Evolutionary conservation across 2,113 vertebrate species (phyloP), one percentile per base, ranked within the genome.

Genomic region (Hystrix brachyura): DNA sequence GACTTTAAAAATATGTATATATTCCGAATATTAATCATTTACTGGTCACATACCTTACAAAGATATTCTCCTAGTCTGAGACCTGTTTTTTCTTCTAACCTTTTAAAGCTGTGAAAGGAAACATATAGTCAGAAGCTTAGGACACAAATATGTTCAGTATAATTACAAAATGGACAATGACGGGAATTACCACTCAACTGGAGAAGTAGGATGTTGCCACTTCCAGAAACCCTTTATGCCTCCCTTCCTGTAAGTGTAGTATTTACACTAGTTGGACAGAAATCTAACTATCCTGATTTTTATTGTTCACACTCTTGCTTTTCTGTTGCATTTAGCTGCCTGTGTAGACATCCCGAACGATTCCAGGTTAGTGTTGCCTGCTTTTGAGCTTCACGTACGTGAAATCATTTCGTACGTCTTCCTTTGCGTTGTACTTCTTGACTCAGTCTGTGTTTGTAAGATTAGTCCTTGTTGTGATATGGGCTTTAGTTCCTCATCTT

Each of bases 1-100:
- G 21, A 69, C 25, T 87, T 79, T 43, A 82, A 90, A 87, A 60
- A 67, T 83, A 71, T 13, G 10, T 62, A 32, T 71, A 11, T 60
- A 90, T 59, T 89, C 59, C n/a, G 27, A 81, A 91, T 91, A 55
- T 46, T 85, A 88, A 89, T 78, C 38, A 25, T 78, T 81, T 82
- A 53, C 43, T 62, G 19, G 38, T 94, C 51, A 92, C 21, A 51
- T 38, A 55, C n/a, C 48, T 82, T 87, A 59, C 19, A 76, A 46
- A 78, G 72, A 76, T 92, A 87, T 48, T 74, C 71, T 94, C 57
- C 38, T 72, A 27, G 9, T 92, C 23, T 91, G 55, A 32, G 53
- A 13, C 80, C 48, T 84, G 12, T n/a, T 34, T 81, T 60, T 84
- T 78, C 53, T 79, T 92, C 4, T 4, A 53, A 34, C 1, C 3